Evolutionary conservation across 2,113 vertebrate species (phyloP), one percentile per base, ranked within the genome.

Genomic region (Rhynchomys soricoides): DNA sequence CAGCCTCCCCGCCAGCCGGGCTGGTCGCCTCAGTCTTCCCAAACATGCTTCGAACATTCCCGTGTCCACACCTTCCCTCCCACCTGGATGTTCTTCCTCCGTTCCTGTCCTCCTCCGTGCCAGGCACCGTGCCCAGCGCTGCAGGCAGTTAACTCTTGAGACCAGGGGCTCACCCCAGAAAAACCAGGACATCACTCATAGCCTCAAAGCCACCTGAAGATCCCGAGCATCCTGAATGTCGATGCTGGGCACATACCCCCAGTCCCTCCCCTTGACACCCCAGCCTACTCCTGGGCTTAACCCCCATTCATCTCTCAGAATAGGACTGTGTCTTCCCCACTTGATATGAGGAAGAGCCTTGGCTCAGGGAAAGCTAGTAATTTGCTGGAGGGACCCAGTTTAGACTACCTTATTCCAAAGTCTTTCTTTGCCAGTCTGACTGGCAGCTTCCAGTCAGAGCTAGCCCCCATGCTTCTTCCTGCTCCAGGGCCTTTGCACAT

Each of bases 1-100:
- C 94, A 79, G 97, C 92, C 92, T 95, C 94, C 89, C 92, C 90
- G 45, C 88, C 79, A 45, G 85, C 93, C 70, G 15, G 70, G 96
- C 96, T 92, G 85, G 92, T 86, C 96, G 96, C 93, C 75, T 89
- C n/a, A 6, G 89, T 95, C 95, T 96, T 96, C 95, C 89, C 95
- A 15, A 94, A 88, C 95, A 95, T 95, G 1, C 96, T 96, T 81
- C 6, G 71, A 66, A 89, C 97, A 91, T 97, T 97, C 97, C 97
- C 97, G 16, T 26, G 96, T 95, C 95, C 96, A 82, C 88, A 3
- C 94, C 96, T 97, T 55, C 50, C 96, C 97, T 95, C 97, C 94
- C 96, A 93, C 96, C 96, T 93, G 95, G 94, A 90, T 90, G 96
- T 52, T 45, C 83, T 68, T 68, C 92, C 92, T 96, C 95, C 70